phyloP scores from a whole-genome alignment of 2,113 vertebrate species.

The Antechinus flavipes region DNA sequence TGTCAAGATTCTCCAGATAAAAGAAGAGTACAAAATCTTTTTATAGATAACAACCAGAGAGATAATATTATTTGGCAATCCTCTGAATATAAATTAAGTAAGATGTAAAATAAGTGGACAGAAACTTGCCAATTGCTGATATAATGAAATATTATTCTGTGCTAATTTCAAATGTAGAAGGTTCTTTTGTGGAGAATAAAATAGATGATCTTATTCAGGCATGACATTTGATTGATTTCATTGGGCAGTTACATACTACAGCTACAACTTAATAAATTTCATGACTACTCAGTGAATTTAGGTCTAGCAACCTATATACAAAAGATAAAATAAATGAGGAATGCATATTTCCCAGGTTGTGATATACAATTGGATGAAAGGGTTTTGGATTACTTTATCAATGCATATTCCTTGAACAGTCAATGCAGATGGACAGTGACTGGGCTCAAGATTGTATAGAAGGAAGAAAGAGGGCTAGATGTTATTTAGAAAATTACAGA shows the following conservation, averaged over 20 bases:
- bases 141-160: background rate
- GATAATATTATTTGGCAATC: background rate
- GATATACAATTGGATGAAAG: background rate
- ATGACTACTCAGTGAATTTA: background rate
- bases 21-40: background rate
- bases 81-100: background rate
- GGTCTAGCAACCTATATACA: background rate
- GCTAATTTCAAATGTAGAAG: background rate
- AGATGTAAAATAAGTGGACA: background rate
- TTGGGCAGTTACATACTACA: background rate
- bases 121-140: background rate
- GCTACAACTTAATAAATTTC: background rate
- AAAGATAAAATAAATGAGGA: background rate
- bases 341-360: background rate
- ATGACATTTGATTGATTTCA: background rate
- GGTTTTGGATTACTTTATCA: background rate
- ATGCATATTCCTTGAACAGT: background rate
- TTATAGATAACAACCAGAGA: background rate
- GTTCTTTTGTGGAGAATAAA: background rate
- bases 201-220: background rate
- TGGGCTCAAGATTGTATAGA: background rate
- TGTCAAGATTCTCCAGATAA: background rate
- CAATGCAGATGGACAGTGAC: background rate
- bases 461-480: background rate
- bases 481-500: background rate